Evolutionary conservation across 2,888 invertebrate species (phyloP).

Genomic region (Drosophila sordidula): DNA sequence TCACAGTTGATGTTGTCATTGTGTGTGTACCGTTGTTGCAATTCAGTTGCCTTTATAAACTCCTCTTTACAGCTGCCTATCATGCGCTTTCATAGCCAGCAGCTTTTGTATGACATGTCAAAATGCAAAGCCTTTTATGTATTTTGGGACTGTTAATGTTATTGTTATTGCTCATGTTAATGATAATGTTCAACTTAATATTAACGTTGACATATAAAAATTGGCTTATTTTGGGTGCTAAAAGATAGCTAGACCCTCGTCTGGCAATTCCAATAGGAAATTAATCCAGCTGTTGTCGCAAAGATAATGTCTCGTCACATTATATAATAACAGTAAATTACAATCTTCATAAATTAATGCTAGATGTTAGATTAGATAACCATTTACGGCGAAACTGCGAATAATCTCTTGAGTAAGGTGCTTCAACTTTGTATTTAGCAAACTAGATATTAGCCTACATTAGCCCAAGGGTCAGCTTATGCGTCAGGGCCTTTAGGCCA

Average conservation of each 20-base stretch:
- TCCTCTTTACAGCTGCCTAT: constrained; percentile 26
- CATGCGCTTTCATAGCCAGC: constrained; percentile 13
- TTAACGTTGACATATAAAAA: not conserved
- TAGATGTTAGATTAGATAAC: constrained; percentile 35
- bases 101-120: constrained; percentile 32
- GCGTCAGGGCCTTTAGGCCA: constrained; percentile 32
- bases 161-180: not conserved
- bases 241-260: constrained; percentile 3
- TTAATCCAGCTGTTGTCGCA: constrained; percentile 21
- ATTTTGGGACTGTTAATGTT: not conserved
- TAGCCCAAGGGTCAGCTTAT: constrained; percentile 16
- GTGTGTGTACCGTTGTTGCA: constrained; percentile 40
- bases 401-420: not conserved
- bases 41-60: constrained; percentile 35
- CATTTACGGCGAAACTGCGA: not conserved
- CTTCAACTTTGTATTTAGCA: constrained; percentile 17
- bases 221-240: not conserved
- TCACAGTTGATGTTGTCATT: constrained; percentile 31
- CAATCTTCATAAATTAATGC: constrained; percentile 8
- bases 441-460: constrained; percentile 20
- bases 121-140: not conserved
- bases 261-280: constrained; percentile 10
- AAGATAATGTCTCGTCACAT: constrained; percentile 29
- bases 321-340: constrained; percentile 33
- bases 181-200: not conserved